Evolutionary conservation across 2,797 vertebrate genomes (phyloP).

Genomic region (Phrynocephalus forsythii): DNA sequence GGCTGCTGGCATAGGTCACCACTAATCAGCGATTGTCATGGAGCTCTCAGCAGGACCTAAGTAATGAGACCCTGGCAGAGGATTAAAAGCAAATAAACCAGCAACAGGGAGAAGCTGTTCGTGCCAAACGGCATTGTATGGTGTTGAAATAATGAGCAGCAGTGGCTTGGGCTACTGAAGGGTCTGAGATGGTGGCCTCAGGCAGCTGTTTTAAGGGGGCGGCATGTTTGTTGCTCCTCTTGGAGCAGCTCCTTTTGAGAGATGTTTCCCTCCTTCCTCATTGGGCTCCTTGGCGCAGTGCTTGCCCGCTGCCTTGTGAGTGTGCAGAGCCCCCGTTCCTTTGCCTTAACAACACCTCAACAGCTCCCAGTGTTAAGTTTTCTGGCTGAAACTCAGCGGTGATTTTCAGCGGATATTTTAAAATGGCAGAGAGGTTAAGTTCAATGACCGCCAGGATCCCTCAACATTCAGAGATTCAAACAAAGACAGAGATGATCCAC

Average conservation of each 20-base stretch:
- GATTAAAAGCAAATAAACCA: not conserved
- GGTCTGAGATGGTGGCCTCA: not conserved
- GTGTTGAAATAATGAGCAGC: conserved; percentile 23
- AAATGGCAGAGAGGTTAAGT: too few species aligned
- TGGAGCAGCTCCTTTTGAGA: not conserved
- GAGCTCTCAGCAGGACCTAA: rapidly evolving
- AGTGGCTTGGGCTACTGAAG: not conserved
- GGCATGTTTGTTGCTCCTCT: not conserved
- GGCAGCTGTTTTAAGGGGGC: not conserved
- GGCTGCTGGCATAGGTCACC: not conserved
- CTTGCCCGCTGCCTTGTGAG: not conserved
- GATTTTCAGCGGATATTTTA: not conserved
- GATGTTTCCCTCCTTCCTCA: too few species aligned
- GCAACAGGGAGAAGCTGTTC: not conserved
- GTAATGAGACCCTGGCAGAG: conserved; percentile 24
- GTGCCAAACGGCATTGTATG: not conserved
- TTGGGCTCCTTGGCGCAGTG: not conserved
- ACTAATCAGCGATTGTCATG: not conserved
- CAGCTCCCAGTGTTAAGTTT: too few species aligned
- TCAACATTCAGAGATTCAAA: not conserved
- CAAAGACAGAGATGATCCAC: not conserved
- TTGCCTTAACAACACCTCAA: not conserved
- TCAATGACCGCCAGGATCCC: not conserved
- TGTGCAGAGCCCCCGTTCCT: not conserved
- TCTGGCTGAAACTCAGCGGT: too few species aligned